A percentile compares a stretch with the other conserved stretches of the same genome.
Evolutionary conservation across 2,113 vertebrate species (phyloP).

Genomic region (Semicossyphus pulcher): DNA sequence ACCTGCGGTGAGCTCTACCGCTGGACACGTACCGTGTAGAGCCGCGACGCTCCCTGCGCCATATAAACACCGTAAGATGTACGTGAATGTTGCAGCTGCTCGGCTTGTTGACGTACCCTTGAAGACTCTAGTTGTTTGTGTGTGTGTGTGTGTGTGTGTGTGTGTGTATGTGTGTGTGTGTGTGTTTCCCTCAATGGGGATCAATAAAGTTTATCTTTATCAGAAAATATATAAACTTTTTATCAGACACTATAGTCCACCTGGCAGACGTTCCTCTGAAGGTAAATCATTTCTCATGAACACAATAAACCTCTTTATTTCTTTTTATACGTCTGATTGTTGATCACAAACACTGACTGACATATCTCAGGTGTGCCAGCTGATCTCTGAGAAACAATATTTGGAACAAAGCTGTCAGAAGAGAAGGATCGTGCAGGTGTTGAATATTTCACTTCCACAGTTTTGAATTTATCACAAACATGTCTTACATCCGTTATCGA

Average conservation of each 20-base stretch:
- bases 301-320: slow-evolving; percentile 19
- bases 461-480: no score
- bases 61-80: slow-evolving; percentile 57
- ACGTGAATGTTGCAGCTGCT: slow-evolving; percentile 69
- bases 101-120: slow-evolving; percentile 10
- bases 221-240: no score
- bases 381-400: neutral
- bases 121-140: neutral
- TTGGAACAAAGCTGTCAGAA: no score
- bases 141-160: neutral
- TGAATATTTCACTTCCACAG: neutral
- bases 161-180: slow-evolving; percentile 11
- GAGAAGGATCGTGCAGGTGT: no score
- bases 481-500: no score
- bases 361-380: neutral
- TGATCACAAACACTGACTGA: neutral
- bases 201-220: no score
- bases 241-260: neutral
- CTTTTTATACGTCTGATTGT: neutral
- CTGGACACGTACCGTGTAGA: slow-evolving; percentile 12
- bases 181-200: no score
- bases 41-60: neutral
- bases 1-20: slow-evolving; percentile 78
- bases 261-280: neutral
- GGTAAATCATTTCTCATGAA: slow-evolving; percentile 33